Base-by-base conservation (phyloP, 1,140 invertebrate genomes). In the Musca vetustissima region DNA sequence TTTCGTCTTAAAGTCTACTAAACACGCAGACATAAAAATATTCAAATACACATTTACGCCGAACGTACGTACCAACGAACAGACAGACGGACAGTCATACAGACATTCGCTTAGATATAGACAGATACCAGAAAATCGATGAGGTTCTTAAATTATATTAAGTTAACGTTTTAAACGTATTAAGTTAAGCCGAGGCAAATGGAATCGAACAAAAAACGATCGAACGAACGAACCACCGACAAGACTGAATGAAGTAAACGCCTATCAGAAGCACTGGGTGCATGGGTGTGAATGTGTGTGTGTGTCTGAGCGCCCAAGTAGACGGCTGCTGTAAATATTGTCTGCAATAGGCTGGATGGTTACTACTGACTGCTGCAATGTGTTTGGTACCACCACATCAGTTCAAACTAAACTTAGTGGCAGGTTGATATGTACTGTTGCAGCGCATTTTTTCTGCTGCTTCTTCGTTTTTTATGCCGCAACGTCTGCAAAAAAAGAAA, bases 91-190 rank as follows among this genome's bases (percentile, higher is more conserved):
- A 22, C 21, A 53, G 52, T 6, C 52, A 53, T n/a, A 25, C 53
- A 57, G 13, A 14, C 57, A 36, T 19, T 36, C 28, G 28, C 19
- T 61, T 13, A 43, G 36, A 43, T 43, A 43, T 43, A 43, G 36
- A 43, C 36, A 43, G 36, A 43, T 43, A 43, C 36, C 36, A 43
- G 36, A 43, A 43, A 43, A 43, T 43, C 36, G 36, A 43, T 61
- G 57, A 61, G 28, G 57, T 32, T 36, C 36, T 36, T 61, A 61
- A 61, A 59, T 32, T 61, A 36, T 61, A 61, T 61, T 61, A 61
- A 61, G 57, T 61, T 61, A 36, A 61, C 17, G n/a, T n/a, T 61
- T 61, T 61, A 61, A 61, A 61, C 57, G 57, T 61, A 61, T 61
- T 61, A 61, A 61, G 28, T 61, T 61, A 61, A 61, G 57, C 57